These are phyloP conservation scores for Etheostoma nigrum DNA, from an alignment of 2,797 vertebrate genomes.

Conservation along the genomic window DNA sequence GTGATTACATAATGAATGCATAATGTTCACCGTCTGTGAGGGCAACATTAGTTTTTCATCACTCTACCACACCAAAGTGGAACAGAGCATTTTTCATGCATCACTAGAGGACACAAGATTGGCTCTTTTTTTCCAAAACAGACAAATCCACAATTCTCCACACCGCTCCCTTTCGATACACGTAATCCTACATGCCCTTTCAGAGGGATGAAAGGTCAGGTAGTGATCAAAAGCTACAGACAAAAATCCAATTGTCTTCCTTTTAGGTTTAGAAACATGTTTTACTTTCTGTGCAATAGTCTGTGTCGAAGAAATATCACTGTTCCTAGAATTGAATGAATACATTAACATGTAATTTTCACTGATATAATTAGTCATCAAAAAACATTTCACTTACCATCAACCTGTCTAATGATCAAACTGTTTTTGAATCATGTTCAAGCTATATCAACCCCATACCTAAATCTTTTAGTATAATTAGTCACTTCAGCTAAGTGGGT, in stretches of 20 bases:
- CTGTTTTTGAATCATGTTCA: not conserved
- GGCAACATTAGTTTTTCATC: conserved; percentile 22
- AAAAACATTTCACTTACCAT: conserved; percentile 27
- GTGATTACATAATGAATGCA: conserved; percentile 35
- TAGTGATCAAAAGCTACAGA: conserved; percentile 6
- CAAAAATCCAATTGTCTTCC: not conserved
- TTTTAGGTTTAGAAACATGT: conserved; percentile 11
- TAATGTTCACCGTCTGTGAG: not conserved
- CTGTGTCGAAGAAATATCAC: not conserved
- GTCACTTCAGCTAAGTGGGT: not conserved
- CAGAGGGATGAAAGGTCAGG: conserved; percentile 12
- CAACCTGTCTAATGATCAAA: conserved; percentile 12
- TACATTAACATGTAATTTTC: conserved; percentile 38
- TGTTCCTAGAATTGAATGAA: conserved; percentile 18
- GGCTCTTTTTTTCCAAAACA: conserved; percentile 10
- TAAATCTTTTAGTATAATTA: conserved; percentile 13
- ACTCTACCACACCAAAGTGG: conserved; percentile 4
- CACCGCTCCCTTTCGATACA: conserved; percentile 13
- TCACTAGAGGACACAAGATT: conserved; percentile 22
- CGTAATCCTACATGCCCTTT: conserved; percentile 41
- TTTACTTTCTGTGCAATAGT: conserved; percentile 1
- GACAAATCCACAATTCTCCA: conserved; percentile 35
- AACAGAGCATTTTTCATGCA: conserved; percentile 12
- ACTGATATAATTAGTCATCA: conserved; percentile 23
- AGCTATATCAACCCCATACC: too few relatives aligned